Conservation (phyloP, 35 echinoderm and acorn worm genomes). For the Ophioderma brevispina region DNA sequence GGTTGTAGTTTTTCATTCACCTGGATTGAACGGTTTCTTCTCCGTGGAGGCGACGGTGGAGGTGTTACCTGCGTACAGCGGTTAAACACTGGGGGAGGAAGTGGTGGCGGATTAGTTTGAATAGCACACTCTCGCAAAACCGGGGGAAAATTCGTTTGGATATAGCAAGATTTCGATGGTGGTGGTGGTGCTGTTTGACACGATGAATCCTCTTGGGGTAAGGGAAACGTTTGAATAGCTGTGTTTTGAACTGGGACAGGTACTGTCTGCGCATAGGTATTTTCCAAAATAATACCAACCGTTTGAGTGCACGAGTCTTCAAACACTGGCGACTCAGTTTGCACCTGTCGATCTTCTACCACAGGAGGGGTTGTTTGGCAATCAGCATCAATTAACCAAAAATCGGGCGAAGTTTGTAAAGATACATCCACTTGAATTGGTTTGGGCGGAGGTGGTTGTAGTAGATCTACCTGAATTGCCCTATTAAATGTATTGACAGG, state of each 20-base stretch:
- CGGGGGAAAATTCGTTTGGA: neutral
- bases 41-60: neutral
- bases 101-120: neutral
- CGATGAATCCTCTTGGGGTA: neutral
- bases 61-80: neutral
- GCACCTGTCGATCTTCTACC: neutral
- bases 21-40: neutral
- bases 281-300: neutral
- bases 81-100: neutral
- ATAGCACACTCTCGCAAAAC: neutral
- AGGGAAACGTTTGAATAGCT: neutral
- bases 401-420: neutral
- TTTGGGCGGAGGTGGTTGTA: neutral
- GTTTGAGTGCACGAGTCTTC: neutral
- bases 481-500: neutral
- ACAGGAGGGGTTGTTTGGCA: neutral
- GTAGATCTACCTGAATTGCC: neutral
- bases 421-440: neutral
- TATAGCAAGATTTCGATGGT: neutral
- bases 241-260: neutral
- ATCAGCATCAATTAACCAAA: neutral
- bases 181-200: neutral
- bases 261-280: neutral
- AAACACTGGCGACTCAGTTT: neutral
- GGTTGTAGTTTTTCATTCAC: neutral